Evolutionary conservation across 2,113 vertebrate genomes (phyloP), one percentile per base, ranked within the genome.

Genomic region (Myotis lucifugus): DNA sequence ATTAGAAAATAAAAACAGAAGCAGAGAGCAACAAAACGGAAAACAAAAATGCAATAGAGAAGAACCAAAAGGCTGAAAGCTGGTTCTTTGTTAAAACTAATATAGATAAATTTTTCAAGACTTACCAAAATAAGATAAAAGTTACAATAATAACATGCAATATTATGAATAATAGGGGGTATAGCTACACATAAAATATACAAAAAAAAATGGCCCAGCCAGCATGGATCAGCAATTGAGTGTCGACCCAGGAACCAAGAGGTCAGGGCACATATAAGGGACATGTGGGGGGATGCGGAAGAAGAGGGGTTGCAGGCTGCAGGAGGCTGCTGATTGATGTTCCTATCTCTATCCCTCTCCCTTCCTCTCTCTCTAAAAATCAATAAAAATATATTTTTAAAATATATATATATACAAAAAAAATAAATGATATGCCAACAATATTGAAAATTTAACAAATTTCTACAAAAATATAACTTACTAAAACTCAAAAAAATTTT

Each of bases 381-480:
- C 56, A 59, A 59, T 59, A 59, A 23, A 59, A 59, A 23, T 21
- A 59, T 59, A 59, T 59, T 59, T 59, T 46, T 46, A 46, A 9
- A 23, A 56, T 3, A 56, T 59, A 59, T 59, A 34, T 37, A 61
- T 13, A 61, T 23, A n/a, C n/a, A n/a, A 52, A 77, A 52, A 76
- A 11, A 52, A 77, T 78, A 54, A 54, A 61, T 83, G 13, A 73
- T 42, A 18, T 13, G 13, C 29, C 40, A 84, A 18, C 29, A 69
- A 52, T 72, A 46, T 84, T 73, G 18, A 84, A 89, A 74, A 54
- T 11, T 64, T 74, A 61, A 61, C 59, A 29, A 52, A 76, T 77
- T 77, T 8, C 46, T 54, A 27, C 52, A 86, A 78, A 95, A 90
- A 56, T 37, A 34, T 78, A 73, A 92, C 48, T 94, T 76, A 81